Evolutionary conservation across 2,113 vertebrate genomes (phyloP).

Genomic region (Cheilinus undulatus): DNA sequence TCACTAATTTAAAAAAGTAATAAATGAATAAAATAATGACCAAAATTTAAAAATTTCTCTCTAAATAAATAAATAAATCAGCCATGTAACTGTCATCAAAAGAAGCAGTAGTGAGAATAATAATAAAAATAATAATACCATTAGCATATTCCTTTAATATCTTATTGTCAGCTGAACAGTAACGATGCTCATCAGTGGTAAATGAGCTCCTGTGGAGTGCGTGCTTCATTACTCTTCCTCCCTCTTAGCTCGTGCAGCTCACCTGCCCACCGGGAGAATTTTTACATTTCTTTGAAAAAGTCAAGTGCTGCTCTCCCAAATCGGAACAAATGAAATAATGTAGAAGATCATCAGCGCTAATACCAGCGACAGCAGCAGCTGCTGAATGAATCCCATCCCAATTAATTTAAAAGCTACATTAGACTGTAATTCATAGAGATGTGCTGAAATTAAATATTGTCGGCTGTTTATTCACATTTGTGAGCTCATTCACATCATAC

Average conservation of each 20-base stretch:
- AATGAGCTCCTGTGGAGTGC: slow-evolving; percentile 52
- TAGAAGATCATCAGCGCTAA: slow-evolving; percentile 6
- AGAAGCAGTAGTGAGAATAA: slow-evolving; percentile 20
- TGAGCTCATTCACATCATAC: neutral
- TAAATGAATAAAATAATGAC: no score
- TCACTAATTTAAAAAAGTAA: no score
- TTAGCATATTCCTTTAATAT: slow-evolving; percentile 31
- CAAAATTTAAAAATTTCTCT: no score
- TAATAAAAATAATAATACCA: neutral
- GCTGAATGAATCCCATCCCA: slow-evolving; percentile 17
- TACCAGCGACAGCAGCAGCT: slow-evolving; percentile 42
- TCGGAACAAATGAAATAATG: slow-evolving; percentile 61
- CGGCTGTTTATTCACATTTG: neutral
- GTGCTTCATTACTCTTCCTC: slow-evolving; percentile 48
- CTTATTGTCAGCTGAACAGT: slow-evolving; percentile 44
- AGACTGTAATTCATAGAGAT: slow-evolving; percentile 7
- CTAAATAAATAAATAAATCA: neutral
- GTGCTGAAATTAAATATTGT: slow-evolving; percentile 20
- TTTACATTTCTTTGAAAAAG: slow-evolving; percentile 41
- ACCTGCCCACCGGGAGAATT: slow-evolving; percentile 50
- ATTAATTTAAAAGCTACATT: slow-evolving; percentile 13
- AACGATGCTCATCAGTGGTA: slow-evolving; percentile 67
- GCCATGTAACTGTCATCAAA: neutral
- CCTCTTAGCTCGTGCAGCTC: slow-evolving; percentile 19
- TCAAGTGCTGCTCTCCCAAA: slow-evolving; percentile 27